These are phyloP conservation scores for Leptopilina myrica DNA, from an alignment of 2,888 invertebrate species.

Conservation along the genomic window DNA sequence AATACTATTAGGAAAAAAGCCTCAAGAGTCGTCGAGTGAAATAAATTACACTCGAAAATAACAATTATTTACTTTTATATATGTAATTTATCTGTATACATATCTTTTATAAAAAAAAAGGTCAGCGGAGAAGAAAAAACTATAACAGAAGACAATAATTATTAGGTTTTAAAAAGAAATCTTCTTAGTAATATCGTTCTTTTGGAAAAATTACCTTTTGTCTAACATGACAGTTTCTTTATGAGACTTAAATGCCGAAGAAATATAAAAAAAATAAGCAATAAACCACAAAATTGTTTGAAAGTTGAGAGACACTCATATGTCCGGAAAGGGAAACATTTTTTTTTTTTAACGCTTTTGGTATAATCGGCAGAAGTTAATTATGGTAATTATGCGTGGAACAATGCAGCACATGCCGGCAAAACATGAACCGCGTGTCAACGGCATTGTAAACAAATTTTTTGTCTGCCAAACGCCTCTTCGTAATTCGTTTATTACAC, in stretches of 20 bases:
- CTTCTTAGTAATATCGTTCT: neutral
- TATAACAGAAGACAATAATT: neutral
- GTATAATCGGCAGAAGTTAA: neutral
- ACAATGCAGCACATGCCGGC: constrained; percentile 48
- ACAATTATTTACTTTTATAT: neutral
- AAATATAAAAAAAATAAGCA: neutral
- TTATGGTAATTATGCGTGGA: constrained; percentile 21
- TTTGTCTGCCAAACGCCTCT: constrained; percentile 54
- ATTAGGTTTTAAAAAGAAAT: neutral
- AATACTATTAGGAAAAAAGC: constrained; percentile 3
- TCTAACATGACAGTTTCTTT: neutral
- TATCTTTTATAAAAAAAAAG: neutral
- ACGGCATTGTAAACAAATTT: constrained; percentile 59
- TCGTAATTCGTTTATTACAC: constrained; percentile 68
- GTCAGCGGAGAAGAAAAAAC: neutral
- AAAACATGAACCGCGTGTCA: constrained; percentile 57
- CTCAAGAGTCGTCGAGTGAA: neutral
- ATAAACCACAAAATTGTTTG: constrained; percentile 10
- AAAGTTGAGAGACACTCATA: neutral
- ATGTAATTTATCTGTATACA: neutral
- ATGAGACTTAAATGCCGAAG: neutral
- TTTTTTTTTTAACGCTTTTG: neutral
- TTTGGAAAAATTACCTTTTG: constrained; percentile 3
- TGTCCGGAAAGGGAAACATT: constrained; percentile 1
- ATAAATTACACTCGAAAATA: neutral